Evolutionary conservation across 2,797 vertebrate species (phyloP), one percentile per base, ranked within the genome.

Genomic region (Synaphobranchus kaupii): DNA sequence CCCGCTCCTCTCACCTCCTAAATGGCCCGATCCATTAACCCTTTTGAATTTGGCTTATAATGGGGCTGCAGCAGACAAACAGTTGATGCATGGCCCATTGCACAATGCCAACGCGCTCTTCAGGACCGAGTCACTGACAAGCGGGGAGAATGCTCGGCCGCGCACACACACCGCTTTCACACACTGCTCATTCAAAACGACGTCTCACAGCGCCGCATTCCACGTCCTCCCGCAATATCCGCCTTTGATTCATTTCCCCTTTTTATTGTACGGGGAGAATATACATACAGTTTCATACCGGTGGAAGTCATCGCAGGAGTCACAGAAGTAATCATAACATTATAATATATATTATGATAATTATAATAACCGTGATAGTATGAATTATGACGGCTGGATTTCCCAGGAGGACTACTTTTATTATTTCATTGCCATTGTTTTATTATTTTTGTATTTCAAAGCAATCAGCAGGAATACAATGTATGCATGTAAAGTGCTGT

Each of bases 1-100:
- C 89, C 89, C 93, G 91, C 93, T 93, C 94, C 92, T 95, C 93
- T 95, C 95, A 96, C 95, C 95, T 96, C 96, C 93, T 93, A 96
- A 96, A 95, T 94, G 91, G 93, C 92, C 94, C 94, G 94, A 97
- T 97, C 96, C 96, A 97, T 97, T 97, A 97, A 97, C 94, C 94
- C 95, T 96, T 97, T 93, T 93, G 93, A 92, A 90, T 91, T 92
- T 92, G 89, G 86, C 91, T 92, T 91, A 92, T 91, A 96, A 96
- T 78, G 88, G 97, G 73, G 94, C 94, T 93, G 93, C 89, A 91
- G 90, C 95, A 93, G 93, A 94, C 93, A 86, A 96, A 94, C 94
- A 94, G 90, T 93, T 88, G 90, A 94, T 88, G 91, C 93, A 91
- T 56, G 88, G 91, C 91, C 94, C 96, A 96, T 96, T 96, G 95